Evolutionary conservation across 2,888 invertebrate genomes (phyloP), one percentile per base, ranked within the genome.

Genomic region (Andricus curvator): DNA sequence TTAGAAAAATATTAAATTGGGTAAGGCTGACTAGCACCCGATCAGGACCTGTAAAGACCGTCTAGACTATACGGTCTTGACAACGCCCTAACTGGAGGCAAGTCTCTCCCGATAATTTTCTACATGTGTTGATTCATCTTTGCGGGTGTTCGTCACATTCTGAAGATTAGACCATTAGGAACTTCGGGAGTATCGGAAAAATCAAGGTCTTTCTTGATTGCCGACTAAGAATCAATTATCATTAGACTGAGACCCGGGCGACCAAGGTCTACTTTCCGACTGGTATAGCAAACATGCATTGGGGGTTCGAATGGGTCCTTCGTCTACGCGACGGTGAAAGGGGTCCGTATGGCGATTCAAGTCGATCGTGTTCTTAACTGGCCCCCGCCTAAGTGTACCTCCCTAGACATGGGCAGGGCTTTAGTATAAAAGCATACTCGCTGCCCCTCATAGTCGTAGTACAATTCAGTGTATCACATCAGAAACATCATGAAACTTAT

Each of bases 401-500:
- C 87, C 87, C 84, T 87, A 85, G 88, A 85, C 88, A 84, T 89
- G 89, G 92, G 91, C 91, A 89, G 90, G 90, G 89, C 89, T 87
- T 86, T 85, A 86, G 90, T 93, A 93, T 93, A 93, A 92, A 93
- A 93, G 93, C 92, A 89, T 90, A 90, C 85, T 85, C 89, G 87
- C 88, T 86, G 90, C 88, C 89, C 91, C 91, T 89, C 84, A 80
- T 87, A 88, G 88, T 90, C 88, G 89, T 91, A 92, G 92, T 92
- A 89, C 89, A 88, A 88, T 86, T 88, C 89, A 85, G 90, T 87
- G 89, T 89, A 88, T 88, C 88, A 88, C 88, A 88, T 91, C 89
- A 92, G 90, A 90, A 89, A 91, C 90, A 90, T 88, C 88, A 93
- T 93, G 92, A 91, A 92, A 88, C 87, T 93, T 87, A 87, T 91